Percentiles rank a stretch among this genome's conserved stretches.
These are phyloP conservation scores for Entomyzon cyanotis DNA, from an alignment of 2,113 vertebrate species.

Conservation along the genomic window DNA sequence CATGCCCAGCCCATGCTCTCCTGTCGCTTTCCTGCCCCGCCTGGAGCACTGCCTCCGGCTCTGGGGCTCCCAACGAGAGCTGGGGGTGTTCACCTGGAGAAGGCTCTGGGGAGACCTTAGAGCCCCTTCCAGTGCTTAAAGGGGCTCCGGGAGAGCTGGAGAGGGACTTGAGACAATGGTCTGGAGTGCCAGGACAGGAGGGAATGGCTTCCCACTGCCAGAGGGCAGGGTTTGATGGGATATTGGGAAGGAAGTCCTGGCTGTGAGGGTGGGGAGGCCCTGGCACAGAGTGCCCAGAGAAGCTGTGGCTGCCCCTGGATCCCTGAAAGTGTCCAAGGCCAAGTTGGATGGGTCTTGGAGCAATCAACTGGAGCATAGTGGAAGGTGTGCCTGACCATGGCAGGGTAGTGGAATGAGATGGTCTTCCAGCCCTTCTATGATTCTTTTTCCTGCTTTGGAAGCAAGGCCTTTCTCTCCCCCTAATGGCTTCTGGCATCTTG, in stretches of 20 bases:
- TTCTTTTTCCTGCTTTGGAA: background rate
- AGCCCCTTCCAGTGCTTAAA: background rate
- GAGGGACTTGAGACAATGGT: background rate
- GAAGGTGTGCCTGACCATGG: background rate
- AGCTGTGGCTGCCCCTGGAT: background rate
- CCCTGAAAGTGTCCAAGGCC: background rate
- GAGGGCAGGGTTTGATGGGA: background rate
- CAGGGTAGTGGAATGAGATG: background rate
- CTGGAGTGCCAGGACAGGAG: background rate
- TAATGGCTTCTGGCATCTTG: background rate
- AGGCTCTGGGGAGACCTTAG: fast-evolving
- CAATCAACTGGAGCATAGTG: too few species aligned
- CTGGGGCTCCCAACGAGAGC: background rate
- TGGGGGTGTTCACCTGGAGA: background rate
- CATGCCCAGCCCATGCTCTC: background rate
- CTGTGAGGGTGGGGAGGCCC: background rate
- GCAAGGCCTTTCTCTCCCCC: background rate
- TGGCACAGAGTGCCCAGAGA: background rate
- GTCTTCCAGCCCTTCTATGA: background rate
- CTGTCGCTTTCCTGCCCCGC: fast-evolving
- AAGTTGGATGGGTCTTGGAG: background rate
- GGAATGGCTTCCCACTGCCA: background rate
- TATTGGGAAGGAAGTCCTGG: background rate
- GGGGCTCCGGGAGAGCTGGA: background rate
- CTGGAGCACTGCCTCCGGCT: background rate